Evolutionary conservation across 2,113 vertebrate species (phyloP).

Genomic region (Loxodonta africana): DNA sequence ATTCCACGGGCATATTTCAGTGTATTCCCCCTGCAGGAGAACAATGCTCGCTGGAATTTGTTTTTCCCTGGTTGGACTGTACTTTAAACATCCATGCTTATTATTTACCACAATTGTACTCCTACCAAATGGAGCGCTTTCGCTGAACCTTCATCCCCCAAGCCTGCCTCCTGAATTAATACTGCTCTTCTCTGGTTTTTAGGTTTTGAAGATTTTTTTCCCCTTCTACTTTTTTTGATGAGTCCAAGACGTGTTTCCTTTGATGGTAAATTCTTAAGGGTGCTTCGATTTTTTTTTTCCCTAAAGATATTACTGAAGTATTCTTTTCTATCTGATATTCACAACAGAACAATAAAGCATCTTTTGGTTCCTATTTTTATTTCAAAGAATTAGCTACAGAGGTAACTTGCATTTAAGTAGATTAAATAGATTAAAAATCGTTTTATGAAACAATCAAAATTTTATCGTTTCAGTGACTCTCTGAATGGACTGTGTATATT

Average conservation of each 20-base stretch:
- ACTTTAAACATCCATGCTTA: constrained; percentile 5
- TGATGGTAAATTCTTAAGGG: not conserved
- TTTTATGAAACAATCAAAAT: not conserved
- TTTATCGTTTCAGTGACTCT: not conserved
- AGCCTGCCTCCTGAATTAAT: not conserved
- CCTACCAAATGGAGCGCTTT: constrained; percentile 36
- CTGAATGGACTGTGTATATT: not conserved
- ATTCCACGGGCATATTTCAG: not conserved
- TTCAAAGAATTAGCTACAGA: constrained; percentile 47
- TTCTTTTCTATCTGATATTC: constrained; percentile 26
- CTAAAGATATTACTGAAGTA: not conserved
- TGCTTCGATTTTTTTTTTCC: not conserved
- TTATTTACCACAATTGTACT: not conserved
- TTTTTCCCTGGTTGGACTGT: constrained; percentile 54
- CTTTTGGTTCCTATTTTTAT: constrained; percentile 7
- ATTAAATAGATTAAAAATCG: constrained; percentile 9
- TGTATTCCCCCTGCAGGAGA: not conserved
- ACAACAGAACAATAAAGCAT: not conserved
- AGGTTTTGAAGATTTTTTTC: constrained; percentile 22
- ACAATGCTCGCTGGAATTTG: not conserved
- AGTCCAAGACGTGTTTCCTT: constrained; percentile 30
- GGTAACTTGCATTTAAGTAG: not conserved
- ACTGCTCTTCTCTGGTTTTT: not conserved
- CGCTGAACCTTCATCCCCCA: constrained; percentile 20
- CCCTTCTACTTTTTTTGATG: not conserved